Evolutionary conservation across 2,797 vertebrate species (phyloP).

Genomic region (Chaetophractus vellerosus): DNA sequence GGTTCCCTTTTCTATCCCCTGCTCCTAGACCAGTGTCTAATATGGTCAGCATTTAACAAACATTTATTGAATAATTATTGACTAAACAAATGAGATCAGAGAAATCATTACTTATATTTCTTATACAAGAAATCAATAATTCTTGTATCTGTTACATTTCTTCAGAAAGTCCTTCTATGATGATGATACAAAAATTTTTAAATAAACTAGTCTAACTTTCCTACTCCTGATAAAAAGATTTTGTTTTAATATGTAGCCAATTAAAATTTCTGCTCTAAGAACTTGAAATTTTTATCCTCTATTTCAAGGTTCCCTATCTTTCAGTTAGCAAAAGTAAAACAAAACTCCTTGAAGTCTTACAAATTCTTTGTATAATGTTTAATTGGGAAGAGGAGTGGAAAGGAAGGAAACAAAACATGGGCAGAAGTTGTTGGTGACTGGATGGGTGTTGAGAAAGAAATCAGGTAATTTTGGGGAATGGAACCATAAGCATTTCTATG

Average conservation of each 20-base stretch:
- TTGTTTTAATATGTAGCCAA: background rate
- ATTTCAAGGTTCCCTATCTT: constrained; percentile 34
- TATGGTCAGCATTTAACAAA: background rate
- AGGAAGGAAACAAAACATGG: background rate
- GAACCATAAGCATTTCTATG: background rate
- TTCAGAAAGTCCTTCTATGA: constrained; percentile 17
- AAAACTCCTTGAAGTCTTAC: background rate
- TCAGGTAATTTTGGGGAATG: background rate
- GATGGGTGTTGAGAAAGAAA: background rate
- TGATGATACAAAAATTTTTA: constrained; percentile 29
- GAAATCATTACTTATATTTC: constrained; percentile 18
- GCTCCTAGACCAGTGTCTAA: background rate
- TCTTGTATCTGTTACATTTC: background rate
- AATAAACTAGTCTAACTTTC: constrained; percentile 14
- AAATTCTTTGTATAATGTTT: constrained; percentile 30
- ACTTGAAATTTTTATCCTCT: background rate
- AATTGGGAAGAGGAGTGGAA: background rate
- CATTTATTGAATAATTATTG: constrained; percentile 17
- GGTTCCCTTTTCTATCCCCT: constrained; percentile 10
- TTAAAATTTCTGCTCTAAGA: constrained; percentile 43
- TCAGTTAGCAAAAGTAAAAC: background rate
- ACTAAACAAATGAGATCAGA: background rate
- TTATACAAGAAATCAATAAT: constrained; percentile 43
- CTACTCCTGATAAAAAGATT: constrained; percentile 31
- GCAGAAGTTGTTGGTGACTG: background rate